These are phyloP conservation scores for Prunella himalayana DNA, from an alignment of 2,113 vertebrate genomes.

Conservation along the genomic window DNA sequence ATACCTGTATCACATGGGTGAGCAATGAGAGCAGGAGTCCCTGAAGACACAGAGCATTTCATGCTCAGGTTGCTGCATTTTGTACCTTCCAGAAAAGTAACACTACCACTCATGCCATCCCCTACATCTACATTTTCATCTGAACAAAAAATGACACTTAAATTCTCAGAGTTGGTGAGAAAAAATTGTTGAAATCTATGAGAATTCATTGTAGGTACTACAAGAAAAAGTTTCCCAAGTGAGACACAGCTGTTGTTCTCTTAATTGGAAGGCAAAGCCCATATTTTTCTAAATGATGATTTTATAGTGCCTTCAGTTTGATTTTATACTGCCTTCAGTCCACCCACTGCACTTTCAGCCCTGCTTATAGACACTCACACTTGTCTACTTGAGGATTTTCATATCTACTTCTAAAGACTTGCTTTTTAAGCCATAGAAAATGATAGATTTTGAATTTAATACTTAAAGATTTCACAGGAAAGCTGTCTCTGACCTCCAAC, in stretches of 20 bases:
- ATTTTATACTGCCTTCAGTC: background rate
- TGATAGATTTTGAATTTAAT: background rate
- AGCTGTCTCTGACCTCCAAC: background rate
- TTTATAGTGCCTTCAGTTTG: background rate
- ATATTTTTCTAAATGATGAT: background rate
- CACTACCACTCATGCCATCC: background rate
- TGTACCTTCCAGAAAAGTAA: background rate
- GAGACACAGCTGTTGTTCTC: background rate
- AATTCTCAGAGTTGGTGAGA: background rate
- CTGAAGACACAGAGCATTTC: background rate
- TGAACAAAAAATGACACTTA: background rate
- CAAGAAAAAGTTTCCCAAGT: background rate
- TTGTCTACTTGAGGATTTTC: background rate
- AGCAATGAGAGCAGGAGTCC: background rate
- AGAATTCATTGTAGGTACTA: background rate
- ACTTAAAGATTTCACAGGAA: background rate
- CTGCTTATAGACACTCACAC: background rate
- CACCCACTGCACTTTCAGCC: background rate
- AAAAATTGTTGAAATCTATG: background rate
- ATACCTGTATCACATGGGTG: background rate
- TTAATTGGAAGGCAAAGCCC: background rate
- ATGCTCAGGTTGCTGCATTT: background rate
- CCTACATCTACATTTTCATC: background rate
- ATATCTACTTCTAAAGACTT: background rate
- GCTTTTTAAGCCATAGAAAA: background rate